Conservation (phyloP, 2,888 invertebrate species). For the Noctua fimbriata region DNA sequence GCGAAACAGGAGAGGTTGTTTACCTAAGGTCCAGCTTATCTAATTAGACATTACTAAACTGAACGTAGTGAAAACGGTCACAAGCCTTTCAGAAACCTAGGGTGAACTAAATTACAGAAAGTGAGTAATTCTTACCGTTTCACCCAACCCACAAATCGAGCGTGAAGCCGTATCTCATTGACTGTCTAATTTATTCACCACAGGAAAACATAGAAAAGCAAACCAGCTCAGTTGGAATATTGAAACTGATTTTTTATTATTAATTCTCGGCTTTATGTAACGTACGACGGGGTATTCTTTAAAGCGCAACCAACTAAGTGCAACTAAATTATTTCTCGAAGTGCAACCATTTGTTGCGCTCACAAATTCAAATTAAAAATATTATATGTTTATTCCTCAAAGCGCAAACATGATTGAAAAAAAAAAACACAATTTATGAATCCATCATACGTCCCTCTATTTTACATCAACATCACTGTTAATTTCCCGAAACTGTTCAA, state of each 20-base stretch:
- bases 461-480: too few relatives aligned
- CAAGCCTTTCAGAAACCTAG: not conserved
- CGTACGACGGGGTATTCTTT: not conserved
- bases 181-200: slow-evolving; percentile 42
- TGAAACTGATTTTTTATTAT: not conserved
- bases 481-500: not conserved
- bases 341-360: too few relatives aligned
- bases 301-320: too few relatives aligned
- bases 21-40: not conserved
- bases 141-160: slow-evolving; percentile 17
- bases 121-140: not conserved
- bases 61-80: not conserved
- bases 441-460: too few relatives aligned
- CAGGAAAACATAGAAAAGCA: slow-evolving; percentile 34
- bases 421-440: too few relatives aligned
- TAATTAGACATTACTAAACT: not conserved
- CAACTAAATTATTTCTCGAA: too few relatives aligned
- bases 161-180: slow-evolving; percentile 37
- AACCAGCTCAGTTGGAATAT: slow-evolving; percentile 11
- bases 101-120: not conserved
- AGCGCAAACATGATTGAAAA: too few relatives aligned
- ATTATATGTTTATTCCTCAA: too few relatives aligned
- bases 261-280: not conserved
- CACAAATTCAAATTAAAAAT: too few relatives aligned
- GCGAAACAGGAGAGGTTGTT: not conserved